Evolutionary conservation across 1,140 invertebrate genomes (phyloP).

Genomic region (Helicoverpa zea): DNA sequence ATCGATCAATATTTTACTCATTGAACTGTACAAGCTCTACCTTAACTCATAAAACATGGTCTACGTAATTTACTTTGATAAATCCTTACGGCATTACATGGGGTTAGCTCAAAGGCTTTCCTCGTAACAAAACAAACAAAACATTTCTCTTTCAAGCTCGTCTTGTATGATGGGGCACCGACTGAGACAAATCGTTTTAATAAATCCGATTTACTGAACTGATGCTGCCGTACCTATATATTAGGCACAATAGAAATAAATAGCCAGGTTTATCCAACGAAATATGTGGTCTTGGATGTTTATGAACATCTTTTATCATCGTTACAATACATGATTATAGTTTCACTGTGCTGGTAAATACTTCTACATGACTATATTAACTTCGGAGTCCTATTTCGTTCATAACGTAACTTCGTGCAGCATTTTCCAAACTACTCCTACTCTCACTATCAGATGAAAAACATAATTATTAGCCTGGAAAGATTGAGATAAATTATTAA

Average conservation of each 20-base stretch:
- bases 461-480: too few species aligned
- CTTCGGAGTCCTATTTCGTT: too few species aligned
- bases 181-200: conserved; percentile 72
- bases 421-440: too few species aligned
- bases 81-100: background rate
- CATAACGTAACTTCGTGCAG: too few species aligned
- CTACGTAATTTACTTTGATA: conserved; percentile 31
- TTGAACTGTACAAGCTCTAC: background rate
- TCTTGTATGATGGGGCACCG: conserved; percentile 59
- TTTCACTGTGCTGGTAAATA: too few species aligned
- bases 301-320: conserved; percentile 19
- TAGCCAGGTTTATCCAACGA: conserved; percentile 30
- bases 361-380: too few species aligned
- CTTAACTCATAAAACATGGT: background rate
- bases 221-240: conserved; percentile 50
- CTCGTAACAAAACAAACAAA: conserved; percentile 46
- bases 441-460: too few species aligned
- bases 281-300: conserved; percentile 14
- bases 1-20: too few species aligned
- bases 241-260: conserved; percentile 45
- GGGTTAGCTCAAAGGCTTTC: conserved; percentile 27
- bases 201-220: conserved; percentile 63
- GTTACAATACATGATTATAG: background rate
- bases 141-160: conserved; percentile 43
- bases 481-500: too few species aligned